Percentiles rank a stretch among this genome's conserved stretches.
These are phyloP conservation scores for Drosophila sturtevanti DNA, from an alignment of 1,140 invertebrate species.

Conservation along the genomic window DNA sequence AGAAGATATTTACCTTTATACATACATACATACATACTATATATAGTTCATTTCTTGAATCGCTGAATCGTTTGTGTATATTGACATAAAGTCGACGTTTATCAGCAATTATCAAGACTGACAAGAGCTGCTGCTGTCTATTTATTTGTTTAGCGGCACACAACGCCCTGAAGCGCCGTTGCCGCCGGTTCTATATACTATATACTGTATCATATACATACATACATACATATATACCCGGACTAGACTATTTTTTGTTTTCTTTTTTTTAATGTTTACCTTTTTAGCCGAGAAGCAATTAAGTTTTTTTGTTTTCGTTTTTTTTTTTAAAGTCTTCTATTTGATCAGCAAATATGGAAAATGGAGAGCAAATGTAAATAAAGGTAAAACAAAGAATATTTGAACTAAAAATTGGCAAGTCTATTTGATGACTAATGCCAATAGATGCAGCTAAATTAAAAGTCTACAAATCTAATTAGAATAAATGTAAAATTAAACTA, in stretches of 20 bases:
- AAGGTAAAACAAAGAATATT: constrained; percentile 1
- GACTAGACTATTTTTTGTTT: not conserved
- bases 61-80: not conserved
- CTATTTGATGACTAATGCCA: not conserved
- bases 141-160: constrained; percentile 69
- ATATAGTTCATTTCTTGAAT: too few relatives aligned
- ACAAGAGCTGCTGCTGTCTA: constrained; percentile 34
- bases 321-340: constrained; percentile 46
- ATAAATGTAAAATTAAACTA: not conserved
- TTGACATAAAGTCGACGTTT: constrained; percentile 47
- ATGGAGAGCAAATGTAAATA: constrained; percentile 28
- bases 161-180: constrained; percentile 43
- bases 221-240: not conserved
- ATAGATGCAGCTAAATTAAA: not conserved
- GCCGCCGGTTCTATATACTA: constrained; percentile 19
- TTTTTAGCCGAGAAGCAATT: constrained; percentile 54
- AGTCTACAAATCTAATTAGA: not conserved
- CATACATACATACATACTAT: not conserved
- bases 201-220: constrained; percentile 3
- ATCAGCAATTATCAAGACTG: constrained; percentile 60
- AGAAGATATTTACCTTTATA: constrained; percentile 14
- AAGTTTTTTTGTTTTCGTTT: constrained; percentile 58
- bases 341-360: constrained; percentile 51
- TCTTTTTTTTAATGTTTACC: constrained; percentile 38
- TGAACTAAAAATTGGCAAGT: constrained; percentile 5